Evolutionary conservation across 1,140 invertebrate genomes (phyloP).

Genomic region (Achatina immaculata): DNA sequence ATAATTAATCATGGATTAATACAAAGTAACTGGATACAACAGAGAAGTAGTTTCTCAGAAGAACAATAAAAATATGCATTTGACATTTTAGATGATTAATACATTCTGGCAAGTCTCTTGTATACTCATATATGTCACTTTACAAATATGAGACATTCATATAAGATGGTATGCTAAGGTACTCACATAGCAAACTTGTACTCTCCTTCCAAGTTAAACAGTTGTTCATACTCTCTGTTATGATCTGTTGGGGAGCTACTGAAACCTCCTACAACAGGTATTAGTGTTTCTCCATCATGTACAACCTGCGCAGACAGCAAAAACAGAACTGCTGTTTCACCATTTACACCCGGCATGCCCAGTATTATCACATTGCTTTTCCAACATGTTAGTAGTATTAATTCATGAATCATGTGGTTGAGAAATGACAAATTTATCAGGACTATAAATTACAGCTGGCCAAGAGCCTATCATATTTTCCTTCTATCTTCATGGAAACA

Average conservation of each 20-base stretch:
- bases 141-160: too few relatives aligned
- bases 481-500: neutral
- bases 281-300: conserved; percentile 68
- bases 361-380: neutral
- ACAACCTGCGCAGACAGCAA: conserved; percentile 63
- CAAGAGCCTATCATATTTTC: too few relatives aligned
- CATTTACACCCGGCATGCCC: neutral
- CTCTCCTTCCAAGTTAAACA: conserved; percentile 68
- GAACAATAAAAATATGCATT: too few relatives aligned
- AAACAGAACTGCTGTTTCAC: neutral
- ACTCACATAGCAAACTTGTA: conserved; percentile 71
- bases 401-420: neutral
- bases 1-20: too few relatives aligned
- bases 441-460: neutral
- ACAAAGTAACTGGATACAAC: too few relatives aligned
- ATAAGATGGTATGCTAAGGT: neutral
- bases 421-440: neutral
- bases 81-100: too few relatives aligned
- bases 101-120: too few relatives aligned
- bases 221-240: conserved; percentile 61
- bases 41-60: too few relatives aligned
- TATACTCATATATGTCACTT: too few relatives aligned
- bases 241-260: conserved; percentile 43
- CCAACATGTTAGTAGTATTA: neutral
- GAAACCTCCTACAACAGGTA: conserved; percentile 69